phyloP scores from a whole-genome alignment of 2,888 invertebrate genomes.

The Leucophenga montana region DNA sequence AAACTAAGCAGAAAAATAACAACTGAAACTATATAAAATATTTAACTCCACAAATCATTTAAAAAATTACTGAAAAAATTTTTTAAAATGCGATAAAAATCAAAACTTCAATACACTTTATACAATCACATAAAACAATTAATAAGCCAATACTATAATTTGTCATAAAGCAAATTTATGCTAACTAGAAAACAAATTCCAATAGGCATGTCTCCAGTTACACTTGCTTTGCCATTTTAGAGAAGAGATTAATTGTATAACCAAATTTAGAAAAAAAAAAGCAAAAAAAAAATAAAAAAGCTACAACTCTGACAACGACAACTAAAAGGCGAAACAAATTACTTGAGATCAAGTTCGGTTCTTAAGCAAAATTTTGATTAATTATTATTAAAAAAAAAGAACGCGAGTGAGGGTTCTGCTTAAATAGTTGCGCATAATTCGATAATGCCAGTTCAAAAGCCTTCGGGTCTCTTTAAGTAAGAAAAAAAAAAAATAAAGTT shows the following conservation, averaged over 20 bases:
- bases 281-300: too few relatives aligned
- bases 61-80: too few relatives aligned
- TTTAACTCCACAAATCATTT: too few relatives aligned
- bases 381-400: not conserved
- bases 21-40: too few relatives aligned
- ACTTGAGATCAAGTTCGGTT: not conserved
- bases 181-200: not conserved
- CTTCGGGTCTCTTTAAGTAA: not conserved
- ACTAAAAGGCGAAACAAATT: not conserved
- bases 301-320: not conserved
- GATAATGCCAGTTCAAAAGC: too few relatives aligned
- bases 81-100: too few relatives aligned
- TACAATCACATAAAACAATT: too few relatives aligned
- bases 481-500: not conserved
- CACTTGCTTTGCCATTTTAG: not conserved
- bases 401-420: not conserved
- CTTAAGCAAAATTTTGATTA: constrained; percentile 1
- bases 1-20: too few relatives aligned
- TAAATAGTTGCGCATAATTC: not conserved
- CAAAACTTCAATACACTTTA: too few relatives aligned
- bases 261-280: not conserved
- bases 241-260: constrained; percentile 4
- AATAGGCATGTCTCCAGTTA: not conserved
- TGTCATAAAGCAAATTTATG: not conserved
- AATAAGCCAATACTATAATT: too few relatives aligned